Percentiles rank a stretch among this genome's conserved stretches.
Evolutionary conservation across 2,888 invertebrate species (phyloP).

Genomic region (Syrista parreyssii): DNA sequence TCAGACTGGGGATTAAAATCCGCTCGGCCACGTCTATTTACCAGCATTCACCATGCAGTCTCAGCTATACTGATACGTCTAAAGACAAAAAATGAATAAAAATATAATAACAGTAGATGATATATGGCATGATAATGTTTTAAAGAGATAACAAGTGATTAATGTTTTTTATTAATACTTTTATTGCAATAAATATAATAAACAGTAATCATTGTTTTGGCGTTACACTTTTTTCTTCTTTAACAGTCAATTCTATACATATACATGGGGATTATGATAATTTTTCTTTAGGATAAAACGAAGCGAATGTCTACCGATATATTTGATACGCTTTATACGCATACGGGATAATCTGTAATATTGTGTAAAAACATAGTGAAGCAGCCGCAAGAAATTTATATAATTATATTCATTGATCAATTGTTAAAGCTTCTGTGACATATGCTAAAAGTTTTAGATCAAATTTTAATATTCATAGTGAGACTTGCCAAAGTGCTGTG

Average conservation of each 20-base stretch:
- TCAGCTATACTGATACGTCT: constrained; percentile 31
- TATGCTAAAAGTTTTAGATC: too few relatives aligned
- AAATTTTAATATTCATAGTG: too few relatives aligned
- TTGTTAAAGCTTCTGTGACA: too few relatives aligned
- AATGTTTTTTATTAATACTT: constrained; percentile 49
- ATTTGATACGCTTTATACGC: constrained; percentile 51
- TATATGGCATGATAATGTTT: constrained; percentile 6
- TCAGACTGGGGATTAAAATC: constrained; percentile 46
- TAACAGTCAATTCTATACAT: constrained; percentile 58
- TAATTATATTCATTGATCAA: constrained; percentile 1
- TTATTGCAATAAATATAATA: constrained; percentile 60
- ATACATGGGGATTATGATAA: constrained; percentile 49
- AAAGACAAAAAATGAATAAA: constrained; percentile 4
- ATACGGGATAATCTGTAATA: constrained; percentile 42
- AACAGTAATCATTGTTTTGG: constrained; percentile 58
- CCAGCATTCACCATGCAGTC: constrained; percentile 35
- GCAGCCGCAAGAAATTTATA: constrained; percentile 41
- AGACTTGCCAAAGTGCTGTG: too few relatives aligned
- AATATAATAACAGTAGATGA: not conserved
- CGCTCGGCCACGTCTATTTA: constrained; percentile 40
- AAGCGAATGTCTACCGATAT: constrained; percentile 46
- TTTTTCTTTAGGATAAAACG: constrained; percentile 50
- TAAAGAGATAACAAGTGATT: not conserved
- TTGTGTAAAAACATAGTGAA: constrained; percentile 41
- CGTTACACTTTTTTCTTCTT: constrained; percentile 46